phyloP scores from a whole-genome alignment of 2,888 invertebrate species.

The Nomada flava region DNA sequence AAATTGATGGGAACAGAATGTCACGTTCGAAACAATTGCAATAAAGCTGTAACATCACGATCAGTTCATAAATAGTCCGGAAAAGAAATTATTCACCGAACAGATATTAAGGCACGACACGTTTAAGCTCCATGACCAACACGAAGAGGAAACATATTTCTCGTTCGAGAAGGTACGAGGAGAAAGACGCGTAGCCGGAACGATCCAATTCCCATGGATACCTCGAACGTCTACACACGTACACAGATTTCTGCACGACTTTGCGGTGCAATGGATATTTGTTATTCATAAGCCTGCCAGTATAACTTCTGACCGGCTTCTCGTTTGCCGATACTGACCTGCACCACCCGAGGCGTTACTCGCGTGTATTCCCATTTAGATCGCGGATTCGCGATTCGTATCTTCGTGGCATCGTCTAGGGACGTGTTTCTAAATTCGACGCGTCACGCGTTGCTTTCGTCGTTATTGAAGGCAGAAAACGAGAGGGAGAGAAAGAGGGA shows the following conservation, averaged over 20 bases:
- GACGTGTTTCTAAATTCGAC: conserved; percentile 46
- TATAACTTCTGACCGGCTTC: conserved; percentile 57
- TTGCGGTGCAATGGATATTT: conserved; percentile 55
- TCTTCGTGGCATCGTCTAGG: conserved; percentile 11
- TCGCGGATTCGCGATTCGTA: conserved; percentile 45
- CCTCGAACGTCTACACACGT: conserved; percentile 25
- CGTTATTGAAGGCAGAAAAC: not conserved
- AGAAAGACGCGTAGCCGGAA: conserved; percentile 49
- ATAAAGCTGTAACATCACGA: too few relatives aligned
- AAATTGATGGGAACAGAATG: not conserved
- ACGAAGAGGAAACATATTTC: conserved; percentile 47
- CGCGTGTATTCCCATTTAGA: conserved; percentile 41
- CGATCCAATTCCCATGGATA: conserved; percentile 70
- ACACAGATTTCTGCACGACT: conserved; percentile 51
- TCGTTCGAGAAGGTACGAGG: conserved; percentile 27
- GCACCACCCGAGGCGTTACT: conserved; percentile 46
- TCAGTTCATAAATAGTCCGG: not conserved
- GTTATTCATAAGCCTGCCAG: conserved; percentile 66
- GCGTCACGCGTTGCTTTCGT: conserved; percentile 15
- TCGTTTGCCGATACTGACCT: conserved; percentile 60
- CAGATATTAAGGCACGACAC: conserved; percentile 28
- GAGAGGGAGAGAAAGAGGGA: not conserved
- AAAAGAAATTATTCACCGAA: not conserved
- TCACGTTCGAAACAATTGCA: too few relatives aligned
- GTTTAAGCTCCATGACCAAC: conserved; percentile 1